Evolutionary conservation across 2,888 invertebrate species (phyloP), one percentile per base, ranked within the genome.

Genomic region (Archips crataeganus): DNA sequence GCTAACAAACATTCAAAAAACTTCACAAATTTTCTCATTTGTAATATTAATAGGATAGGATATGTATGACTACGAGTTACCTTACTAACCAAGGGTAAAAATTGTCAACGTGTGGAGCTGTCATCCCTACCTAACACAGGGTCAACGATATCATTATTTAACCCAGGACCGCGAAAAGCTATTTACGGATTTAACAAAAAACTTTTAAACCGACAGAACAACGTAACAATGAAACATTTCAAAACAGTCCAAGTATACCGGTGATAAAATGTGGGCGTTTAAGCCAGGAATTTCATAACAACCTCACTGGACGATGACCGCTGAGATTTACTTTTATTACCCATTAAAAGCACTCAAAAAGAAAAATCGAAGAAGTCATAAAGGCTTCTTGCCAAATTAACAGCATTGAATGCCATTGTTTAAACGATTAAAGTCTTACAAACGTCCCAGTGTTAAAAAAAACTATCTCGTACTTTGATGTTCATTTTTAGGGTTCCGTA

Each of bases 281-380:
- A 39, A 49, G 42, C 51, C 59, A 5, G 51, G 69, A 51, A 73
- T 64, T 64, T 59, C 39, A 57, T 51, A 68, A 68, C 47, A 59
- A 39, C 59, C 9, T 39, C 45, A 23, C 57, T 42, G 64, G 39
- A 51, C 73, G 59, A 39, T 72, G 72, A 69, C 73, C 68, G 69
- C 39, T n/a, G 13, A 36, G 49, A 42, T 64, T 69, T 13, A 34
- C n/a, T 45, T 73, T 73, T 73, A 73, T 73, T 69, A 47, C 49
- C 32, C 49, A 64, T 47, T 64, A 64, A 51, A 73, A 49, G 59
- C 68, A 45, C 63, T n/a, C 42, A 49, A 64, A 64, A 32, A 9
- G 42, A 34, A 67, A 67, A 73, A 49, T 68, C 42, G 36, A 57
- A 15, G 54, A 39, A 45, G 42, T 69, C 73, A 64, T 42, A 73